Percentiles rank a stretch among this genome's conserved stretches.
phyloP scores from a whole-genome alignment of 37 sponge, comb jelly and placozoan genomes.

The Agelas oroides region DNA sequence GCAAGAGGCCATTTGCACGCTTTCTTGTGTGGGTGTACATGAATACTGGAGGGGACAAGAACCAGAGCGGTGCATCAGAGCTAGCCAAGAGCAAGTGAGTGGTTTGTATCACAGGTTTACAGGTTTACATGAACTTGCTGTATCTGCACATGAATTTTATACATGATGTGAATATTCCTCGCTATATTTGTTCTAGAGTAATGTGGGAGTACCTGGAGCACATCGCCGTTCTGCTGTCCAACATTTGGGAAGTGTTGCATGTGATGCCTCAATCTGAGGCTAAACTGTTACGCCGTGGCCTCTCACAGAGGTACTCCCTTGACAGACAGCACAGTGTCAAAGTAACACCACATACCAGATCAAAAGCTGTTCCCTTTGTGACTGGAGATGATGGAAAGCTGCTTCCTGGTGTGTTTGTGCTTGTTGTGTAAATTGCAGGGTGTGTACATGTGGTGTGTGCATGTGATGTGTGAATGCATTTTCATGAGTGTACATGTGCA shows the following conservation, averaged over 20 bases:
- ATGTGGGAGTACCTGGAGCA: constrained; percentile 53
- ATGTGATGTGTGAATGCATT: no score
- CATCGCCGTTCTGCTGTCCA: neutral
- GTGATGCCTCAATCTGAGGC: constrained; percentile 5
- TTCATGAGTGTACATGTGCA: no score
- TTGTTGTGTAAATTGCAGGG: no score
- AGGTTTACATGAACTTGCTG: no score
- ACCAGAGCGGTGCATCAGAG: constrained; percentile 26
- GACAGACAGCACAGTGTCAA: neutral
- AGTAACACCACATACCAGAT: neutral
- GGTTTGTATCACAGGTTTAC: no score
- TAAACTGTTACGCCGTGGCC: neutral
- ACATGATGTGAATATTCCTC: no score
- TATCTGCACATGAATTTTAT: no score
- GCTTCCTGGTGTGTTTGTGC: constrained; percentile 27
- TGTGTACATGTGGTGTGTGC: neutral
- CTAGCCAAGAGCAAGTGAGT: constrained; percentile 47
- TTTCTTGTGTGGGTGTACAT: constrained; percentile 80
- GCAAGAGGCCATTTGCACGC: constrained; percentile 76
- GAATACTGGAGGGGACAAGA: constrained; percentile 56
- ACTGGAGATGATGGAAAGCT: constrained; percentile 30
- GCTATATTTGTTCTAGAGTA: neutral
- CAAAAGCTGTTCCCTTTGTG: neutral
- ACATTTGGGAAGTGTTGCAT: constrained; percentile 2
- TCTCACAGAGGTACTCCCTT: neutral